phyloP scores from a whole-genome alignment of 2,113 vertebrate species.

The Ptilonorhynchus violaceus region DNA sequence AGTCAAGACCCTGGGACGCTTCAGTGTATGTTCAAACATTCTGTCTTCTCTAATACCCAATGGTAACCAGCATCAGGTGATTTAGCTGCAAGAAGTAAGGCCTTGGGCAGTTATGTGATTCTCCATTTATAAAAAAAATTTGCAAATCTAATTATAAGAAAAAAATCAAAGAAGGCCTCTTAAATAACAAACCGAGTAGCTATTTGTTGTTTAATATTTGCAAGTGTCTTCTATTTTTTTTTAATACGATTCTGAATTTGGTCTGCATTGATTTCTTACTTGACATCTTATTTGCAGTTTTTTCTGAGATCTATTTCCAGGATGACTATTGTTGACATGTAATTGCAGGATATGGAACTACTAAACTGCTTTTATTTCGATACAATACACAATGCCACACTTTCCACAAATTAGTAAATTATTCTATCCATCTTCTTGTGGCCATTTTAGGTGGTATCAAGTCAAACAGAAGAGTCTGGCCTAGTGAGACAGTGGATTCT shows the following conservation, averaged over 20 bases:
- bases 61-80: neutral
- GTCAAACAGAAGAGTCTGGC: conserved; percentile 75
- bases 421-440: conserved; percentile 50
- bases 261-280: neutral
- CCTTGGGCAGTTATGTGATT: neutral
- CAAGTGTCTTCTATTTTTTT: neutral
- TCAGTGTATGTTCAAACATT: neutral
- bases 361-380: neutral
- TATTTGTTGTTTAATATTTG: neutral
- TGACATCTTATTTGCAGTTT: neutral
- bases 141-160: neutral
- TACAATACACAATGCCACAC: conserved; percentile 69
- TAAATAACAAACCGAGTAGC: neutral
- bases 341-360: neutral
- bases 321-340: neutral
- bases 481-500: conserved; percentile 76
- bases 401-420: conserved; percentile 81
- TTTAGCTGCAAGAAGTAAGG: neutral
- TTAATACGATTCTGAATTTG: neutral
- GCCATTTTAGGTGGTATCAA: conserved; percentile 33
- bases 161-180: neutral
- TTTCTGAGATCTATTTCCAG: neutral
- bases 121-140: neutral
- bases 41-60: neutral
- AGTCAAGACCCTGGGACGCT: neutral